Conservation (phyloP, 2,888 invertebrate genomes). For the Dyspetes luteomarginatus region DNA sequence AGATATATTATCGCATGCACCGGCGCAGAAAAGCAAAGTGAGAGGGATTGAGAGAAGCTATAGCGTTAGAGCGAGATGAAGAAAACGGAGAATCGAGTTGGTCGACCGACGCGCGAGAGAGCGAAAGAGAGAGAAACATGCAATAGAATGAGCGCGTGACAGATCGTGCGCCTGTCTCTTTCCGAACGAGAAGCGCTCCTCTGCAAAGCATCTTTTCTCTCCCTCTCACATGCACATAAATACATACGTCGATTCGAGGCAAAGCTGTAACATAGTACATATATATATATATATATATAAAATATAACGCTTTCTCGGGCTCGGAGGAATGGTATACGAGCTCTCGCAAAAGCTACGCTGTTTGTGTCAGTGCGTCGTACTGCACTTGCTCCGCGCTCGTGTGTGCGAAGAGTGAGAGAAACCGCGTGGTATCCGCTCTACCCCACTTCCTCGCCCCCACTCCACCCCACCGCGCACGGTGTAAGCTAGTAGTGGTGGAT, state of each 20-base stretch:
- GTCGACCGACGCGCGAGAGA: conserved; percentile 59
- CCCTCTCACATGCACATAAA: conserved; percentile 10
- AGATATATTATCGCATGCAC: no score
- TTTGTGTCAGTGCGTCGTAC: conserved; percentile 44
- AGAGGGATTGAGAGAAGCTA: conserved; percentile 9
- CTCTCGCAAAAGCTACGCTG: conserved; percentile 26
- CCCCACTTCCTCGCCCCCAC: no score
- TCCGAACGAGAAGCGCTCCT: conserved; percentile 14
- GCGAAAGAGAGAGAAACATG: conserved; percentile 32
- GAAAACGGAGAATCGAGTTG: conserved; percentile 68
- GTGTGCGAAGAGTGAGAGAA: conserved; percentile 32
- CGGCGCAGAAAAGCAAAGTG: conserved; percentile 23
- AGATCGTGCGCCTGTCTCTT: conserved; percentile 37
- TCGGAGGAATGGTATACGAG: conserved; percentile 18
- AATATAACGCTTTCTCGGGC: not conserved
- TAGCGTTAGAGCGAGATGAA: conserved; percentile 34
- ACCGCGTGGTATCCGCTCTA: conserved; percentile 35
- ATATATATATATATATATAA: not conserved
- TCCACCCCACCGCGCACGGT: no score
- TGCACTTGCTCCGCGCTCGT: conserved; percentile 42
- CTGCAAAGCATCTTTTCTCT: conserved; percentile 37
- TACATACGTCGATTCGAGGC: conserved; percentile 8
- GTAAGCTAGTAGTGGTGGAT: conserved; percentile 7
- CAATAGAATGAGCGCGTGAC: conserved; percentile 53
- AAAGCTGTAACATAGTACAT: not conserved